phyloP scores from a whole-genome alignment of 2,113 vertebrate genomes.

The Sigmodon hispidus region DNA sequence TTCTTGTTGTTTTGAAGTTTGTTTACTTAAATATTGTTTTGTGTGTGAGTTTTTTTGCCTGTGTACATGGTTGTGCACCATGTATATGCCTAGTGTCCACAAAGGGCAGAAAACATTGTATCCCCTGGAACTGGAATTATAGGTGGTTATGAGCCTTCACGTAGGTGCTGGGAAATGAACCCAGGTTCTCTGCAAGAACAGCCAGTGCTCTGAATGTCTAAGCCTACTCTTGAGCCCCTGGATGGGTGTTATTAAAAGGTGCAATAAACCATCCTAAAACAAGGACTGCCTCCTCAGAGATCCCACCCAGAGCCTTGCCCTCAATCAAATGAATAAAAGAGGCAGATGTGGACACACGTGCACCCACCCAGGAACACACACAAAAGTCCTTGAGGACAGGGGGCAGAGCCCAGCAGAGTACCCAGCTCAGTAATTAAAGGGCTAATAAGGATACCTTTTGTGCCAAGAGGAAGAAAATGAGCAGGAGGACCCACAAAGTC shows the following conservation, averaged over 20 bases:
- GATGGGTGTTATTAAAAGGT: slow-evolving; percentile 57
- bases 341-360: neutral
- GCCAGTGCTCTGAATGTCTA: neutral
- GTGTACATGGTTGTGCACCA: neutral
- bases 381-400: neutral
- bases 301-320: slow-evolving; percentile 14
- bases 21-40: neutral
- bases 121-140: neutral
- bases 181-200: neutral
- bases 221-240: neutral
- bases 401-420: neutral
- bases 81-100: neutral
- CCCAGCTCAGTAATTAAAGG: slow-evolving; percentile 44
- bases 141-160: neutral
- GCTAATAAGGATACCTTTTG: neutral
- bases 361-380: neutral
- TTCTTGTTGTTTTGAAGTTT: neutral
- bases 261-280: slow-evolving; percentile 44
- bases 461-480: neutral
- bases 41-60: neutral
- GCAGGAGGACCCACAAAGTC: neutral
- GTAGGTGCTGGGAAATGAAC: neutral
- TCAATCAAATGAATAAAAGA: slow-evolving; percentile 47
- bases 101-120: neutral
- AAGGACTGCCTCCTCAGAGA: slow-evolving; percentile 37